Base-by-base conservation (phyloP, 1,140 invertebrate species). In the Sinella curviseta region DNA sequence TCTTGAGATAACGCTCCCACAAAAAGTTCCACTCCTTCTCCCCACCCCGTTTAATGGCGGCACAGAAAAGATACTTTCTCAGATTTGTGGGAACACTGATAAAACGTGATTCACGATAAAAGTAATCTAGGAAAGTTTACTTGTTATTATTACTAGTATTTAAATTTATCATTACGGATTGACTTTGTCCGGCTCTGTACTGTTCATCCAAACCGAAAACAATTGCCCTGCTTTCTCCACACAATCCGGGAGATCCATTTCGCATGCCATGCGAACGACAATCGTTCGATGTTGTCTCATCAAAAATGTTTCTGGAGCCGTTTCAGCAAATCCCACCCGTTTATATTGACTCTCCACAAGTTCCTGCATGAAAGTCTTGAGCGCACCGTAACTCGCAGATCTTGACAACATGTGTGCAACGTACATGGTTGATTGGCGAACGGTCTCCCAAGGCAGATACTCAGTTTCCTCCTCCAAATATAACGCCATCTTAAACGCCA, bases 391-490 rank as follows among this genome's bases (percentile, higher is more conserved):
- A 48, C 8, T 20, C 8, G 8, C 39, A 48, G 39, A 48, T 12
- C 20, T 8, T 8, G 8, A 12, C 39, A 48, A 20, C 39, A 48
- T 48, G n/a, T n/a, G n/a, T n/a, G n/a, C n/a, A n/a, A n/a, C n/a
- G n/a, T n/a, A n/a, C 20, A 48, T 8, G 20, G 8, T 48, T 48
- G 20, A 48, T 12, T 48, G 20, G 8, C 39, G 39, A 48, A 48
- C 39, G 39, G 39, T 20, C 39, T 92, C 92, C 94, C 94, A 95
- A 0, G 94, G 93, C 0, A 95, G 88, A 84, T 92, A 94, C 28
- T 93, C 92, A 1, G 88, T 89, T 87, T 96, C 94, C 77, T 92
- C 89, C 0, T 84, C 86, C 57, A 96, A 86, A 84, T 95, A 95
- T 28, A 89, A 90, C 0, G 92, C 94, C 0, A 94, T 88, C 81